Percentiles rank a stretch among this genome's conserved stretches.
phyloP scores from a whole-genome alignment of 2,888 invertebrate genomes.

The Spodoptera littoralis region DNA sequence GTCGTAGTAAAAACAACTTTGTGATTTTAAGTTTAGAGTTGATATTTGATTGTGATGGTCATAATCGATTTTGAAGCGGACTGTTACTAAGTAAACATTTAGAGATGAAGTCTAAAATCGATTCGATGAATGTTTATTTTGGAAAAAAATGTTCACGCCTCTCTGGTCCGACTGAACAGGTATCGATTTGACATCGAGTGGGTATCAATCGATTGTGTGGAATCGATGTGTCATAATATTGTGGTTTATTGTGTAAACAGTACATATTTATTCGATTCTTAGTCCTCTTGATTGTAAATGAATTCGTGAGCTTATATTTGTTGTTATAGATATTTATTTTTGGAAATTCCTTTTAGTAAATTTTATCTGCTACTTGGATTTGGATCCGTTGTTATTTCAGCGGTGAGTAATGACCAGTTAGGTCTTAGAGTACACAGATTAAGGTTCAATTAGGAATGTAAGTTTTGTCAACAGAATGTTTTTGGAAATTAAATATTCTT shows the following conservation, averaged over 20 bases:
- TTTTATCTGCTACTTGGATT: not conserved
- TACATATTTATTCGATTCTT: slow-evolving; percentile 48
- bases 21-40: slow-evolving; percentile 45
- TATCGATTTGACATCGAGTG: slow-evolving; percentile 75
- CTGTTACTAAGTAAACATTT: slow-evolving; percentile 87
- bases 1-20: slow-evolving; percentile 42
- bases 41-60: slow-evolving; percentile 48
- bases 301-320: slow-evolving; percentile 39
- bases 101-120: slow-evolving; percentile 81
- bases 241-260: slow-evolving; percentile 57
- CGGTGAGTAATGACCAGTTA: too few relatives aligned
- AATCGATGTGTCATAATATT: slow-evolving; percentile 68
- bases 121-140: slow-evolving; percentile 84
- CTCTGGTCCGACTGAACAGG: slow-evolving; percentile 48
- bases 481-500: too few relatives aligned
- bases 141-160: slow-evolving; percentile 76
- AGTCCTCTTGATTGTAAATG: slow-evolving; percentile 50
- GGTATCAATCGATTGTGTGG: slow-evolving; percentile 72
- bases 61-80: slow-evolving; percentile 82
- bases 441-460: not conserved
- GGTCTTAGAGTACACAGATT: too few relatives aligned
- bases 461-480: too few relatives aligned
- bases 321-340: slow-evolving; percentile 20
- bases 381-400: too few relatives aligned
- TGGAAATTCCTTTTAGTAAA: slow-evolving; percentile 7